phyloP scores from a whole-genome alignment of 1,140 invertebrate genomes.

The Pachypeltis micranthus region DNA sequence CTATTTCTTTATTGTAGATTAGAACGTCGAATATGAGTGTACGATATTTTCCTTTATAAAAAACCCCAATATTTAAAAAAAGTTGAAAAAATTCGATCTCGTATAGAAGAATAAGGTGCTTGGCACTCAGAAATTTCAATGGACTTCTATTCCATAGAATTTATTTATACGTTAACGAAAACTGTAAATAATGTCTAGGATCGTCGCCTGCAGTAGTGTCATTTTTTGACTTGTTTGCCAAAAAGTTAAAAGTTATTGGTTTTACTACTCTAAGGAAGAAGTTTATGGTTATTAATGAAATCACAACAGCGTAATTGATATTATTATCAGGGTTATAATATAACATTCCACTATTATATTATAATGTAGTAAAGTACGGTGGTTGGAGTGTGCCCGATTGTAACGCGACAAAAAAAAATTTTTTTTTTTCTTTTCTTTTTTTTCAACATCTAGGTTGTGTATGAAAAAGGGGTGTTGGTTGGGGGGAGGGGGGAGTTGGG shows the following conservation, averaged over 20 bases:
- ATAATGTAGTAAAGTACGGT: slow-evolving; percentile 13
- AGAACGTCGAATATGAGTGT: slow-evolving; percentile 9
- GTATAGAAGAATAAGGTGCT: slow-evolving; percentile 13
- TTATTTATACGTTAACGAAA: not conserved
- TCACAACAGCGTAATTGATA: slow-evolving; percentile 11
- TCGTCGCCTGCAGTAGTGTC: slow-evolving; percentile 15
- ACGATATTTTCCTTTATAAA: slow-evolving; percentile 9
- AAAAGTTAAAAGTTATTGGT: slow-evolving; percentile 5
- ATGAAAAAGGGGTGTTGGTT: no score
- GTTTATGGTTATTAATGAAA: slow-evolving; percentile 15
- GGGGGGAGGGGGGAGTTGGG: no score
- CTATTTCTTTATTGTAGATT: slow-evolving; percentile 14
- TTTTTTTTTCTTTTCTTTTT: no score
- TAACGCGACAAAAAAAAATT: no score
- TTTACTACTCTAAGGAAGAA: not conserved
- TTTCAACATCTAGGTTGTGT: no score
- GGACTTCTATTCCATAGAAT: slow-evolving; percentile 12
- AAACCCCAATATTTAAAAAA: not conserved
- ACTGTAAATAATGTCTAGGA: slow-evolving; percentile 18
- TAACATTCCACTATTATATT: slow-evolving; percentile 21
- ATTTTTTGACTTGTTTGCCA: slow-evolving; percentile 18
- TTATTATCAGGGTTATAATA: slow-evolving; percentile 21
- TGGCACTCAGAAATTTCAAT: slow-evolving; percentile 12
- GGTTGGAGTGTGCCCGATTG: not conserved
- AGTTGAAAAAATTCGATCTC: slow-evolving; percentile 8